phyloP scores from a whole-genome alignment of 2,113 vertebrate genomes.

The Dissostichus mawsoni region DNA sequence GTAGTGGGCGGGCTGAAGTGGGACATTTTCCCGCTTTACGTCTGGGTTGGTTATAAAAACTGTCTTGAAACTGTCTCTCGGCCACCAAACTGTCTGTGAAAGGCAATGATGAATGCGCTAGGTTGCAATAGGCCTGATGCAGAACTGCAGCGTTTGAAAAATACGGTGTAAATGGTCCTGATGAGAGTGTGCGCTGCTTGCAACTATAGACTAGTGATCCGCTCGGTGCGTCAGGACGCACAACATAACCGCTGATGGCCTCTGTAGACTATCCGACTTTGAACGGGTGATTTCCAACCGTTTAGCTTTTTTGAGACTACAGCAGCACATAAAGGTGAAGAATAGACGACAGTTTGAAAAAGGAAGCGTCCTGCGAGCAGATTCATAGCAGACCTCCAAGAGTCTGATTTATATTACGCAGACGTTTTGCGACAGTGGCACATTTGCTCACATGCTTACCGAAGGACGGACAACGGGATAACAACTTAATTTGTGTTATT shows the following conservation, averaged over 20 bases:
- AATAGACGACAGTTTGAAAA: conserved; percentile 25
- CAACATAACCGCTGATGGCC: conserved; percentile 66
- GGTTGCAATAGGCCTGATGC: conserved; percentile 55
- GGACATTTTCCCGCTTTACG: conserved; percentile 27
- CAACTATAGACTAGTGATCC: conserved; percentile 61
- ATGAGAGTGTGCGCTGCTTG: conserved; percentile 77
- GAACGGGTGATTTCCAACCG: conserved; percentile 31
- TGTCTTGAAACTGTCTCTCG: conserved; percentile 23
- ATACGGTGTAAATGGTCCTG: conserved; percentile 68
- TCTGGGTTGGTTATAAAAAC: conserved; percentile 48
- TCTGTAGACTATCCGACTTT: conserved; percentile 31
- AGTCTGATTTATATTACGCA: conserved; percentile 52
- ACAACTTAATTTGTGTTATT: conserved; percentile 46
- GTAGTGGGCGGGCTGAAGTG: conserved; percentile 46
- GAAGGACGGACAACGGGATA: conserved; percentile 52
- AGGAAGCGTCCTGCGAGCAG: conserved; percentile 29
- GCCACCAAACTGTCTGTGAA: conserved; percentile 34
- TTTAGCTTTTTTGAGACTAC: conserved; percentile 10
- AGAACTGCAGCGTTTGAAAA: conserved; percentile 58
- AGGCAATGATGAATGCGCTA: conserved; percentile 46
- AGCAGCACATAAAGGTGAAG: conserved; percentile 24
- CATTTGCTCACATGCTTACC: conserved; percentile 57
- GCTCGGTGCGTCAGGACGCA: conserved; percentile 76
- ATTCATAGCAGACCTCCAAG: conserved; percentile 44
- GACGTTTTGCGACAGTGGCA: conserved; percentile 63